Percentiles rank a stretch among this genome's conserved stretches.
Conservation (phyloP, 2,113 vertebrate species). For the Suncus etruscus region DNA sequence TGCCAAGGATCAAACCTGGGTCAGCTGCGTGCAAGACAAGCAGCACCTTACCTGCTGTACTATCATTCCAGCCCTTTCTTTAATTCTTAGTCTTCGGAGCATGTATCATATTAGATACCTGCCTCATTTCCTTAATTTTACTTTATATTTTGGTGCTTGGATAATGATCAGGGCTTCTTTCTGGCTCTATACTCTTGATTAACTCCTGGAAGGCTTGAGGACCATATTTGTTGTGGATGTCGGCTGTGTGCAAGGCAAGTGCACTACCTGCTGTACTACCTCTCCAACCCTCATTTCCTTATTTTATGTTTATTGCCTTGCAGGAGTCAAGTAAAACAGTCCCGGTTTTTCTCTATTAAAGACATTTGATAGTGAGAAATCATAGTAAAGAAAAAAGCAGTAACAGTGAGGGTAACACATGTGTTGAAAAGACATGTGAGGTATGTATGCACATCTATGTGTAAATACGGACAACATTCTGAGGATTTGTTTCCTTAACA, state of each 20-base stretch:
- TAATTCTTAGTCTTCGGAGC: neutral
- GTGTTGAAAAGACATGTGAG: too few relatives aligned
- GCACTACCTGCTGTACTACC: neutral
- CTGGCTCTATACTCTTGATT: too few relatives aligned
- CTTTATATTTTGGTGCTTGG: too few relatives aligned
- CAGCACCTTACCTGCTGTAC: neutral
- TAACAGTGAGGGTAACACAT: neutral
- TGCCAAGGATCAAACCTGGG: too few relatives aligned
- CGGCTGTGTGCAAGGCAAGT: too few relatives aligned
- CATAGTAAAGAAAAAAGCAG: neutral
- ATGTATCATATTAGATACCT: neutral
- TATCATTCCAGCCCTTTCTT: neutral
- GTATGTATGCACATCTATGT: neutral
- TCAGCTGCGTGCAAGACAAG: too few relatives aligned
- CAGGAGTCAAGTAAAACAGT: neutral
- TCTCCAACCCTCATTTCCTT: slow-evolving; percentile 19
- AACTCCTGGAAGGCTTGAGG: too few relatives aligned
- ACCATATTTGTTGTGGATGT: too few relatives aligned
- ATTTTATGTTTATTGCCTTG: slow-evolving; percentile 17
- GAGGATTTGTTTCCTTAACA: slow-evolving; percentile 10
- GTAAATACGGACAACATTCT: neutral
- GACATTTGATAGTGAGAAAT: slow-evolving; percentile 14
- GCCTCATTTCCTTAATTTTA: too few relatives aligned
- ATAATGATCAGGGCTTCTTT: too few relatives aligned
- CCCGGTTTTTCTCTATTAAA: neutral